phyloP scores from a whole-genome alignment of 2,113 vertebrate species.

The Tragelaphus buxtoni region DNA sequence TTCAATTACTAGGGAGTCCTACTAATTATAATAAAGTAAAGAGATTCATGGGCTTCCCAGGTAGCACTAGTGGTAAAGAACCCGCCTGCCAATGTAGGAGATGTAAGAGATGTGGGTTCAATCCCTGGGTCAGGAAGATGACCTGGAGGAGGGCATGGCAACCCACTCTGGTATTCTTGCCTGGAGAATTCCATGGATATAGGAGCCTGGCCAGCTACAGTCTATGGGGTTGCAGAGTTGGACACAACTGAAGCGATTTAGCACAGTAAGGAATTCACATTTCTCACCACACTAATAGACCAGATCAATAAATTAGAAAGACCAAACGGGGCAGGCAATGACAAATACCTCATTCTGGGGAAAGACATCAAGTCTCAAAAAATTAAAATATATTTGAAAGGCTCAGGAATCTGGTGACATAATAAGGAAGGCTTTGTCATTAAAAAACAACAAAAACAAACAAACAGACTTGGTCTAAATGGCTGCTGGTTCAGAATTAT shows the following conservation, averaged over 20 bases:
- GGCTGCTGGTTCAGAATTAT: background rate
- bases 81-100: background rate
- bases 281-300: constrained; percentile 22
- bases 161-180: background rate
- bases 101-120: background rate
- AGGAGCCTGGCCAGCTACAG: background rate
- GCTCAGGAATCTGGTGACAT: background rate
- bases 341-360: background rate
- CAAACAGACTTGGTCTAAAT: background rate
- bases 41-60: background rate
- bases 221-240: background rate
- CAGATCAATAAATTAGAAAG: background rate
- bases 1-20: background rate
- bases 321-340: background rate
- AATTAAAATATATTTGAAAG: constrained; percentile 33
- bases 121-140: background rate
- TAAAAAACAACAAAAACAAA: background rate
- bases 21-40: constrained; percentile 20
- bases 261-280: background rate
- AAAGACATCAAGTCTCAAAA: background rate
- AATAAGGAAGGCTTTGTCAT: constrained; percentile 21
- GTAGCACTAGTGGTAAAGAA: background rate
- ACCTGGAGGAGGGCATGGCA: background rate
- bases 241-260: background rate
- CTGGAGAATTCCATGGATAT: background rate